Evolutionary conservation across 2,113 vertebrate species (phyloP), one percentile per base, ranked within the genome.

Genomic region (Loxodonta africana): DNA sequence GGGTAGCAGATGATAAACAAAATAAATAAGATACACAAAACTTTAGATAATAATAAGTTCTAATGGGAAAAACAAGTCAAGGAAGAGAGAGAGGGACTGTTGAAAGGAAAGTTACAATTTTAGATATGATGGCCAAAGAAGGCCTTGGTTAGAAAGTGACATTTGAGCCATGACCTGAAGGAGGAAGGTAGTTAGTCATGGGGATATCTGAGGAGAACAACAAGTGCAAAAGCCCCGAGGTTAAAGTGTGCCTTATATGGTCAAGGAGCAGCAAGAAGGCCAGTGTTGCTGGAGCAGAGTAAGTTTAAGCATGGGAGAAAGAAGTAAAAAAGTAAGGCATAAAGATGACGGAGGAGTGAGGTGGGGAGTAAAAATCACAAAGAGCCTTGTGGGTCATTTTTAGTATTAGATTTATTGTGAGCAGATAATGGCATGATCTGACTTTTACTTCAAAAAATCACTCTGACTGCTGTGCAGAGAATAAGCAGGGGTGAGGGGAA

Each of bases 391-490:
- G n/a, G 51, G 30, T 5, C 37, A 41, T 44, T 90, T 92, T 80
- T 51, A 85, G 65, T 44, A 89, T 91, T 73, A 33, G 28, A 30
- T 91, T 91, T 95, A 86, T 9, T 91, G 26, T 84, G 76, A 83
- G n/a, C 41, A 92, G 44, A 89, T 21, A 84, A 74, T 76, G 53
- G 15, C 53, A 37, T 81, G 7, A 73, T 83, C 9, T 88, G 63
- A 71, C 41, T 67, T 33, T 2, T 80, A 37, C 37, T 37, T 37
- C 37, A 37, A 37, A 37, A 37, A 37, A 37, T 37, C 37, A 37
- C 37, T 37, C 37, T 37, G 37, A 37, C 30, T 65, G 28, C 0
- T 41, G 9, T 46, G 10, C 63, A 90, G 74, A 82, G 4, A 94
- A 33, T 60, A 48, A 86, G 9, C 10, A 30, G 10, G 2, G 5